A percentile compares a stretch with the other conserved stretches of the same genome.
phyloP scores from a whole-genome alignment of 2,113 vertebrate genomes.

The Neotoma lepida region DNA sequence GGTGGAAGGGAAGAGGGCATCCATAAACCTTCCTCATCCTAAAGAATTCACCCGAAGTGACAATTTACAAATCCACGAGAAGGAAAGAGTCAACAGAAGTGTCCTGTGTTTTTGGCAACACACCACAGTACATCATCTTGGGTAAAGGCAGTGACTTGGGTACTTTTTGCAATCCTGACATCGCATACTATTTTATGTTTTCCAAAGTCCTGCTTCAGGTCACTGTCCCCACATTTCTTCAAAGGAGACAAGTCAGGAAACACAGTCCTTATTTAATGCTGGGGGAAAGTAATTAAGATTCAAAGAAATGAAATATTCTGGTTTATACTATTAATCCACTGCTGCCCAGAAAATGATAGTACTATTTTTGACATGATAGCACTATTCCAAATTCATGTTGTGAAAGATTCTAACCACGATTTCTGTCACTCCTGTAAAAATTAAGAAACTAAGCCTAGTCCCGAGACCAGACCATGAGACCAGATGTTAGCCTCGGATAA shows the following conservation, averaged over 20 bases:
- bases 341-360: too few species aligned
- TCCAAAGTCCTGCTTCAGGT: not conserved
- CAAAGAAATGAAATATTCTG: not conserved
- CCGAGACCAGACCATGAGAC: too few species aligned
- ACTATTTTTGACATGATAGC: not conserved
- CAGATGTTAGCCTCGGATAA: too few species aligned
- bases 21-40: not conserved
- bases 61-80: not conserved
- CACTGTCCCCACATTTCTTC: not conserved
- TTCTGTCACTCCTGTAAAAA: too few species aligned
- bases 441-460: too few species aligned
- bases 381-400: not conserved
- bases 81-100: not conserved
- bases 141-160: not conserved
- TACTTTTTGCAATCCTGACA: not conserved
- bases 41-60: not conserved
- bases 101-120: not conserved
- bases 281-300: not conserved
- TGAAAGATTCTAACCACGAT: too few species aligned
- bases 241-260: conserved; percentile 11
- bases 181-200: not conserved
- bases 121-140: not conserved
- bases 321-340: too few species aligned
- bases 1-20: not conserved
- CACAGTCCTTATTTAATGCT: not conserved